Evolutionary conservation across 2,888 invertebrate genomes (phyloP).

Genomic region (Lasioglossum marginatum): DNA sequence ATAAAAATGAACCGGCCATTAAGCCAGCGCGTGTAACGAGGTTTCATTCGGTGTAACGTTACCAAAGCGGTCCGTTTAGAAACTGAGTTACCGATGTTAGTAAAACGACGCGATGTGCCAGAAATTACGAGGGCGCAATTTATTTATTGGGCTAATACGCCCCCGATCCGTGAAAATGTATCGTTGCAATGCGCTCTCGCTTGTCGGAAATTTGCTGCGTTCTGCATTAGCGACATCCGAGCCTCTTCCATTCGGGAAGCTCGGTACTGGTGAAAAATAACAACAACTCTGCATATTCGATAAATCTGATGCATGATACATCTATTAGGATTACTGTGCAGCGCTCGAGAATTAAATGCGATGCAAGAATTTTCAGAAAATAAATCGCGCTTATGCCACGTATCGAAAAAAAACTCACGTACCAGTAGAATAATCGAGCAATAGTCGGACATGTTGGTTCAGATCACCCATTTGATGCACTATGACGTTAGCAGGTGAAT

Average conservation of each 20-base stretch:
- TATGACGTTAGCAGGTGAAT: background rate
- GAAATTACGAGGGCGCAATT: slow-evolving; percentile 20
- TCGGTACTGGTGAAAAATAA: background rate
- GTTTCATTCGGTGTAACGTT: background rate
- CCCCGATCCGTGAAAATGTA: slow-evolving; percentile 14
- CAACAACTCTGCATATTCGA: background rate
- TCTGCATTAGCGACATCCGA: background rate
- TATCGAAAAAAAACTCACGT: background rate
- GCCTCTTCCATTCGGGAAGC: too few species aligned
- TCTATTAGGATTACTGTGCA: background rate
- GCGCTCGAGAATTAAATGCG: background rate
- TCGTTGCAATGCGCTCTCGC: background rate
- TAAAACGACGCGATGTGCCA: slow-evolving; percentile 6
- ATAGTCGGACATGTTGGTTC: background rate
- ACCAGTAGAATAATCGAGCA: background rate
- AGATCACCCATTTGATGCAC: background rate
- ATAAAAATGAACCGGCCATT: slow-evolving; percentile 4
- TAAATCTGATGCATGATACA: background rate
- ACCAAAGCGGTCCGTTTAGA: slow-evolving; percentile 28
- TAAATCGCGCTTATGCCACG: background rate
- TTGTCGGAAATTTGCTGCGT: slow-evolving; percentile 13
- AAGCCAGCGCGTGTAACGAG: slow-evolving; percentile 1
- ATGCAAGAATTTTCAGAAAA: background rate
- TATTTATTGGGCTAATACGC: slow-evolving; percentile 36
- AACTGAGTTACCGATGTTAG: slow-evolving; percentile 25